Percentiles rank a stretch among this genome's conserved stretches.
These are phyloP conservation scores for Panulirus ornatus DNA, from an alignment of 1,140 invertebrate species.

Conservation along the genomic window DNA sequence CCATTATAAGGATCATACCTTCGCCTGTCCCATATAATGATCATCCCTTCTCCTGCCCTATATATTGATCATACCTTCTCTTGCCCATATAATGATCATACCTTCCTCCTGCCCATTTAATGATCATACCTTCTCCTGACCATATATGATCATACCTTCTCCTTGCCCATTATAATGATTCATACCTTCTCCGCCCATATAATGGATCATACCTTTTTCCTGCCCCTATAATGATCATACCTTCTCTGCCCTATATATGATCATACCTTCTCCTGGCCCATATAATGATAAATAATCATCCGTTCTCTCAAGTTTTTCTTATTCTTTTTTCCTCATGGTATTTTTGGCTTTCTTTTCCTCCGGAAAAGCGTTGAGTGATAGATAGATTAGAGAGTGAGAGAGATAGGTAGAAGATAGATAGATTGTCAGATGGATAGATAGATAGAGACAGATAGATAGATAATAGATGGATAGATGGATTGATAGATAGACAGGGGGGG, in stretches of 20 bases:
- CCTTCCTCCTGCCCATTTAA: too few relatives aligned
- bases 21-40: too few relatives aligned
- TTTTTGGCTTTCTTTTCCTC: background rate
- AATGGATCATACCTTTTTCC: background rate
- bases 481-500: background rate
- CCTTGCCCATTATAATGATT: too few relatives aligned
- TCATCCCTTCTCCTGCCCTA: too few relatives aligned
- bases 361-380: background rate
- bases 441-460: too few relatives aligned
- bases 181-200: background rate
- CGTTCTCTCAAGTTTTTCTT: background rate
- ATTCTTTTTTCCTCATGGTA: background rate
- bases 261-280: background rate
- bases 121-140: too few relatives aligned
- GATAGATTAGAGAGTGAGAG: background rate
- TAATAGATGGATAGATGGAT: constrained; percentile 3
- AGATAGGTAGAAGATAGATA: background rate
- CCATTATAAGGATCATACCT: too few relatives aligned
- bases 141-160: too few relatives aligned
- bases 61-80: too few relatives aligned
- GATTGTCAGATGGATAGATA: too few relatives aligned
- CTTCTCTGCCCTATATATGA: background rate
- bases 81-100: too few relatives aligned
- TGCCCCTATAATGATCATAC: background rate
- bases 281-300: background rate